phyloP scores from a whole-genome alignment of 1,140 invertebrate species.

The Papilio polytes region DNA sequence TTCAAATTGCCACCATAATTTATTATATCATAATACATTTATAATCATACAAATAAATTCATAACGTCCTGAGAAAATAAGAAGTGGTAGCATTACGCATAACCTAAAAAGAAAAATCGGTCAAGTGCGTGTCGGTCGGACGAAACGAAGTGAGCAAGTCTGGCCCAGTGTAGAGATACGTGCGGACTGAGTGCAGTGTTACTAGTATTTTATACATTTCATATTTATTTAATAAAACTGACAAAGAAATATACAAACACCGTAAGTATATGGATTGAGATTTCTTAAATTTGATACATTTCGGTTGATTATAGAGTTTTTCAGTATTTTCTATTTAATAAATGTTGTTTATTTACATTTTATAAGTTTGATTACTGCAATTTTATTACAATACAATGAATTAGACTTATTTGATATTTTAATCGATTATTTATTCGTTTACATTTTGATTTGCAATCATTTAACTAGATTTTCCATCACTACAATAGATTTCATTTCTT shows the following conservation, averaged over 20 bases:
- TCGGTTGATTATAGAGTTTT: neutral
- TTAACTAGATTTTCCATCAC: neutral
- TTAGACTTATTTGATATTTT: too few relatives aligned
- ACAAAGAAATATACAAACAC: neutral
- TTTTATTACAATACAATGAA: neutral
- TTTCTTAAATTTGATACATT: neutral
- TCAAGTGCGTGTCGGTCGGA: conserved; percentile 22
- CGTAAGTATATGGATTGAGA: neutral
- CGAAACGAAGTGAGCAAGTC: conserved; percentile 11
- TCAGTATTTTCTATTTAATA: neutral
- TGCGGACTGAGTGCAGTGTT: conserved; percentile 23
- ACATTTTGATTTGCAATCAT: neutral
- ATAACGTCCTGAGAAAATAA: neutral
- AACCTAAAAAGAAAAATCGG: conserved; percentile 34
- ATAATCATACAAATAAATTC: conserved; percentile 9
- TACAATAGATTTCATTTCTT: neutral
- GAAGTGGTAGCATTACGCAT: conserved; percentile 24
- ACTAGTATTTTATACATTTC: neutral
- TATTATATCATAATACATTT: neutral
- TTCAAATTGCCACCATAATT: neutral
- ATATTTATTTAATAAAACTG: neutral
- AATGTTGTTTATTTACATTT: neutral
- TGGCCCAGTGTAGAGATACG: neutral
- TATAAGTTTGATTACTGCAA: neutral
- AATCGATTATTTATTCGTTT: too few relatives aligned